Conservation (phyloP, 2,888 invertebrate genomes). For the Acanthoscelides obtectus region DNA sequence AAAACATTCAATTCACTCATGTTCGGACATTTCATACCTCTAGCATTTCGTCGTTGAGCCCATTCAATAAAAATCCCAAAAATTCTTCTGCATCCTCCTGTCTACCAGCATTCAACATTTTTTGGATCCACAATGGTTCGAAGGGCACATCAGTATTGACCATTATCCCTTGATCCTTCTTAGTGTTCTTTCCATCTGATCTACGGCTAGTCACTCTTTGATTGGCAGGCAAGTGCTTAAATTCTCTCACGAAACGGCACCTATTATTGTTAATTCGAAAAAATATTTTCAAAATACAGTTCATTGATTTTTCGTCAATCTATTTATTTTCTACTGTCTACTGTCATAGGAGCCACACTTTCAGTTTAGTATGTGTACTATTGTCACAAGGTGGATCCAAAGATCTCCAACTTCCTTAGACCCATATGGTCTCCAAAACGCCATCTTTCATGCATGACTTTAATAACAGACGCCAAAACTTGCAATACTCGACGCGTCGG, state of each 20-base stretch:
- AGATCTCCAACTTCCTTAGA: too few species aligned
- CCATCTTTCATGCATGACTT: too few species aligned
- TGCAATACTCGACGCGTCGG: too few species aligned
- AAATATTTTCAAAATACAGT: too few species aligned
- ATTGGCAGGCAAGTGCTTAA: constrained; percentile 61
- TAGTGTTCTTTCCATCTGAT: constrained; percentile 40
- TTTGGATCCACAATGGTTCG: constrained; percentile 84
- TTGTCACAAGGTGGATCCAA: too few species aligned
- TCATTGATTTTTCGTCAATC: too few species aligned
- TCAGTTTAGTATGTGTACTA: too few species aligned
- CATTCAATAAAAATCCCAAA: constrained; percentile 86
- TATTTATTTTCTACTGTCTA: too few species aligned
- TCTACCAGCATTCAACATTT: constrained; percentile 78
- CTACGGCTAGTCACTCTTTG: constrained; percentile 46
- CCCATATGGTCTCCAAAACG: too few species aligned
- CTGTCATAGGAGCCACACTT: too few species aligned
- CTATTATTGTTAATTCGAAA: too few species aligned
- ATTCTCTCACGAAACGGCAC: constrained; percentile 75
- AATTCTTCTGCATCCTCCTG: constrained; percentile 99
- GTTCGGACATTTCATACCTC: constrained; percentile 59
- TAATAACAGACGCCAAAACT: too few species aligned
- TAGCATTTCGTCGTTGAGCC: constrained; percentile 94
- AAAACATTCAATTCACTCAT: constrained; percentile 1
- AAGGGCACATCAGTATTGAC: constrained; percentile 74
- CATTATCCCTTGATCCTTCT: constrained; percentile 38